Conservation (phyloP, 2,113 vertebrate species). For the Alectura lathami region DNA sequence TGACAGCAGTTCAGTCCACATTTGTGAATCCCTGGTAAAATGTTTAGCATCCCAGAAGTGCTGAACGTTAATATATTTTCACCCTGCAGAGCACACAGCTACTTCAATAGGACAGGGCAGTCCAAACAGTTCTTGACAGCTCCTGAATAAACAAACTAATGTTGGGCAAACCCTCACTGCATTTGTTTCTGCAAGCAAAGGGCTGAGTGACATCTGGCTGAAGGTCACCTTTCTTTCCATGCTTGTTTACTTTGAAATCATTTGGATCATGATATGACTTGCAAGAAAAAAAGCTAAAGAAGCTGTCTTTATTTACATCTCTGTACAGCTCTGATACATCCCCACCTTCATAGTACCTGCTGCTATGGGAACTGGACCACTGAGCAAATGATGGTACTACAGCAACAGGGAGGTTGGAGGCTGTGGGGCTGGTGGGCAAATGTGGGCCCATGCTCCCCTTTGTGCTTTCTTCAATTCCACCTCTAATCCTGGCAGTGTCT, state of each 20-base stretch:
- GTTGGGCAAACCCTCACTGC: neutral
- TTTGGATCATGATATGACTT: neutral
- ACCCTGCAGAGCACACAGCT: neutral
- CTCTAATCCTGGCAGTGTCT: neutral
- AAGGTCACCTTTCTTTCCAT: neutral
- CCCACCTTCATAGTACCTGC: neutral
- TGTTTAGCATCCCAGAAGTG: neutral
- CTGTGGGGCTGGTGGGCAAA: neutral
- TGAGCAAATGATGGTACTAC: neutral
- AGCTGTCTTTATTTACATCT: neutral
- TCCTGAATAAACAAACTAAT: neutral
- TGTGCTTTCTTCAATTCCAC: neutral
- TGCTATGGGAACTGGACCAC: neutral
- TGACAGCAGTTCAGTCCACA: neutral
- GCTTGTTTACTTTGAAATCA: neutral
- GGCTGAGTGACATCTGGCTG: neutral
- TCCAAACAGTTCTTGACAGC: neutral
- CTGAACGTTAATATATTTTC: constrained; percentile 19
- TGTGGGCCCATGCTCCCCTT: neutral
- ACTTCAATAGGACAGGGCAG: neutral
- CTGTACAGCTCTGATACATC: neutral
- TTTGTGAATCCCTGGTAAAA: neutral
- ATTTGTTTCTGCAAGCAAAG: neutral
- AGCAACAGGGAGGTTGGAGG: neutral
- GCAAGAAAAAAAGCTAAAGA: neutral